Base-by-base conservation (phyloP, 2,113 vertebrate species). In the Phylloscopus whistleri region DNA sequence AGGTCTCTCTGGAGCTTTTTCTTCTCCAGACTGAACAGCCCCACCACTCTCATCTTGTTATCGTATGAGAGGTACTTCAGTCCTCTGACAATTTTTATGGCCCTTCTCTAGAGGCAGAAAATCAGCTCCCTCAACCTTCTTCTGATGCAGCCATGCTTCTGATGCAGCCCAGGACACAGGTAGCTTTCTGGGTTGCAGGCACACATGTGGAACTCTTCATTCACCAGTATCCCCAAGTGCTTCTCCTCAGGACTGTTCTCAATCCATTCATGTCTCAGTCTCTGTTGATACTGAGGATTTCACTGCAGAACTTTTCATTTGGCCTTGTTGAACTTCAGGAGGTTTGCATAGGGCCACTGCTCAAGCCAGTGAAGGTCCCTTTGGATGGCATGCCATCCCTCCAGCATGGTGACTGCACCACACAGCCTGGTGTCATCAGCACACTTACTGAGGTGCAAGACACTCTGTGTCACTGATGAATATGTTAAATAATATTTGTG, bases 111-210 rank as follows among this genome's bases (percentile, higher is more conserved):
- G 10, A 60, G 12, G 7, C 24, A 31, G 2, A 75, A 6, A 60
- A 59, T 30, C 10, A 55, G 3, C 16, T 66, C 15, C 11, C 24
- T 41, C 1, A 0, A 4, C 11, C 18, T 70, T 15, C 55, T 14
- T 41, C 41, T 41, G 41, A 41, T 41, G 13, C 24, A 6, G 3
- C 5, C 7, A 23, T 0, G 0, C 7, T 43, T 64, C 78, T n/a
- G 1, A 19, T 49, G 46, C 11, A 84, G 24, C 10, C 44, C 9
- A 35, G 7, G 63, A 33, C 33, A 17, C 0, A 2, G 3, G 4
- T n/a, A 20, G 6, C 15, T 64, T 78, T 69, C 23, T 44, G 27
- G 5, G 12, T 20, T 58, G 18, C 24, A n/a, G 16, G 24, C 2
- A 6, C 13, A 27, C 4, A 14, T 10, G 3, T 55, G 22, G 28